Evolutionary conservation across 2,113 vertebrate species (phyloP).

Genomic region (Apeltes quadracus): DNA sequence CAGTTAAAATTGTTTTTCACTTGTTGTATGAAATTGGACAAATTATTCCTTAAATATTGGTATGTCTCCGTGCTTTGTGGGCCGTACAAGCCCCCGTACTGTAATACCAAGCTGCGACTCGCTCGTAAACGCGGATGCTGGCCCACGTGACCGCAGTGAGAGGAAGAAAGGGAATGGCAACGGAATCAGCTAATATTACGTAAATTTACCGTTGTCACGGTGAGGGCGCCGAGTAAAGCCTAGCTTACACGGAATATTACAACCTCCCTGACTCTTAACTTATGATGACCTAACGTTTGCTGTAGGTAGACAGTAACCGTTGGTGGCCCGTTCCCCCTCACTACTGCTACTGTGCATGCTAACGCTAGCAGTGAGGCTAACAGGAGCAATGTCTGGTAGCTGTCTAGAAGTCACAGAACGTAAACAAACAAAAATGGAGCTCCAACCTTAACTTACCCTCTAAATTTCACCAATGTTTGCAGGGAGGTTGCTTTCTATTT

Average conservation of each 20-base stretch:
- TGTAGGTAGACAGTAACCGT: background rate
- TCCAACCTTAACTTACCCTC: background rate
- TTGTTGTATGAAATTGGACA: too few relatives aligned
- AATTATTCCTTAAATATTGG: too few relatives aligned
- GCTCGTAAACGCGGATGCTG: too few relatives aligned
- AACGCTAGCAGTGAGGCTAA: background rate
- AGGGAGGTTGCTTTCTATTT: background rate
- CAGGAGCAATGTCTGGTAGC: constrained; percentile 6
- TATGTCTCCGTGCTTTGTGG: too few relatives aligned
- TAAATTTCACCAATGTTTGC: background rate
- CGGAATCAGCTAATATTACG: background rate
- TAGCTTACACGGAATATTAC: background rate
- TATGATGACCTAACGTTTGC: background rate
- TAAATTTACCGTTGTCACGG: background rate
- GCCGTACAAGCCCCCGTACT: too few relatives aligned
- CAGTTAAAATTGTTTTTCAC: too few relatives aligned
- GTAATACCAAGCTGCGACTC: too few relatives aligned
- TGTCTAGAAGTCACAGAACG: constrained; percentile 1
- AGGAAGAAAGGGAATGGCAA: background rate
- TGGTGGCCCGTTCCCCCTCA: background rate
- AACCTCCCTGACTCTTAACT: background rate
- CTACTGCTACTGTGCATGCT: background rate
- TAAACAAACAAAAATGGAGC: background rate
- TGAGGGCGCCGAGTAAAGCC: background rate
- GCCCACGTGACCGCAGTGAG: too few relatives aligned